Evolutionary conservation across 2,113 vertebrate genomes (phyloP).

Genomic region (Agelaius tricolor): DNA sequence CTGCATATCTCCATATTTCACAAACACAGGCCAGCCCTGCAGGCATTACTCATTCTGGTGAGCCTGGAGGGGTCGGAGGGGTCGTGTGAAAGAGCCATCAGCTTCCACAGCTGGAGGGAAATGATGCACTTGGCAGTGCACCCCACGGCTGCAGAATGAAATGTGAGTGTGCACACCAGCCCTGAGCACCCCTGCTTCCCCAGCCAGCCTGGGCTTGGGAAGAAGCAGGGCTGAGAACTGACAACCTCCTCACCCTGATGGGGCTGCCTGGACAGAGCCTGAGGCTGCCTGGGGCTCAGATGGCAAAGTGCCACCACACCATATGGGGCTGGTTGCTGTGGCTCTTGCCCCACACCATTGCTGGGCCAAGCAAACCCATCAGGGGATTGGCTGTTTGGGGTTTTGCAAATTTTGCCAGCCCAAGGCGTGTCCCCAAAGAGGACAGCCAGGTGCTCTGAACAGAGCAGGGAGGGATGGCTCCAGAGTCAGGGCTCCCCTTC

Average conservation of each 20-base stretch:
- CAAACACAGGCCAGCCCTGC: background rate
- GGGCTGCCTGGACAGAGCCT: background rate
- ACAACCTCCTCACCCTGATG: background rate
- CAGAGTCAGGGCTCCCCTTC: background rate
- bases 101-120: conserved; percentile 1
- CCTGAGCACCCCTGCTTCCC: background rate
- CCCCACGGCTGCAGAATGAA: background rate
- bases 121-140: background rate
- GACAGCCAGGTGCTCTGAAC: background rate
- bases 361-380: background rate
- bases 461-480: background rate
- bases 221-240: background rate
- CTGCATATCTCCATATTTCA: background rate
- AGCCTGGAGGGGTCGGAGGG: fast-evolving
- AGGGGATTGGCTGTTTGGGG: fast-evolving
- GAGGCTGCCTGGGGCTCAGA: background rate
- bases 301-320: background rate
- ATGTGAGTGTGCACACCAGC: background rate
- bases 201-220: background rate
- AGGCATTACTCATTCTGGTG: background rate
- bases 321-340: fast-evolving
- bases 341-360: background rate
- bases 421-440: background rate
- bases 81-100: background rate
- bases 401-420: background rate